A percentile compares a stretch with the other conserved stretches of the same genome.
phyloP scores from a whole-genome alignment of 2,888 invertebrate genomes.

The Leptinotarsa peninsularis region DNA sequence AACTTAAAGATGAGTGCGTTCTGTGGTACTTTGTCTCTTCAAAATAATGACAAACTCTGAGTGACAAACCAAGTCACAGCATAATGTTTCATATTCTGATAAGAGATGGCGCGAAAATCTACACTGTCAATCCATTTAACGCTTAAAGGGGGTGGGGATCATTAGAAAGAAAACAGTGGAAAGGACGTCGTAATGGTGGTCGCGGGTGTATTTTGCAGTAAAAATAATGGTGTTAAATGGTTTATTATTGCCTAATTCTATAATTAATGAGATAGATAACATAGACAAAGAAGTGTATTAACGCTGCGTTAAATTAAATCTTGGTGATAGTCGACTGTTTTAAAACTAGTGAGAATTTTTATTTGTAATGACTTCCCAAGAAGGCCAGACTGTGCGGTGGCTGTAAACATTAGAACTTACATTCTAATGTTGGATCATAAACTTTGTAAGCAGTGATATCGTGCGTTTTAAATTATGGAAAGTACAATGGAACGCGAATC shows the following conservation, averaged over 20 bases:
- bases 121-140: constrained; percentile 1
- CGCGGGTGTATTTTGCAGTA: constrained; percentile 10
- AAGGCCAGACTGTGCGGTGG: constrained; percentile 42
- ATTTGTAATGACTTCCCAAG: constrained; percentile 32
- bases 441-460: constrained; percentile 23
- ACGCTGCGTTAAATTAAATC: neutral
- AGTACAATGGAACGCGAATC: constrained; percentile 83
- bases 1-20: neutral
- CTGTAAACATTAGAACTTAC: constrained; percentile 43
- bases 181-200: constrained; percentile 16
- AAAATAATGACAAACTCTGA: neutral
- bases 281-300: neutral
- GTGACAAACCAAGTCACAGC: neutral
- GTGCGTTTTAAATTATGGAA: constrained; percentile 70
- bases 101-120: neutral
- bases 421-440: constrained; percentile 19
- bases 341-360: constrained; percentile 28
- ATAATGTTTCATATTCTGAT: neutral
- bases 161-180: constrained; percentile 24
- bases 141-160: constrained; percentile 27
- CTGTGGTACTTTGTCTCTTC: neutral
- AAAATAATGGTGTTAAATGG: constrained; percentile 20
- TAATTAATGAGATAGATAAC: constrained; percentile 4
- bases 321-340: neutral
- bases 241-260: neutral